Evolutionary conservation across 2,113 vertebrate genomes (phyloP), one percentile per base, ranked within the genome.

Genomic region (Ramphastos sulfuratus): DNA sequence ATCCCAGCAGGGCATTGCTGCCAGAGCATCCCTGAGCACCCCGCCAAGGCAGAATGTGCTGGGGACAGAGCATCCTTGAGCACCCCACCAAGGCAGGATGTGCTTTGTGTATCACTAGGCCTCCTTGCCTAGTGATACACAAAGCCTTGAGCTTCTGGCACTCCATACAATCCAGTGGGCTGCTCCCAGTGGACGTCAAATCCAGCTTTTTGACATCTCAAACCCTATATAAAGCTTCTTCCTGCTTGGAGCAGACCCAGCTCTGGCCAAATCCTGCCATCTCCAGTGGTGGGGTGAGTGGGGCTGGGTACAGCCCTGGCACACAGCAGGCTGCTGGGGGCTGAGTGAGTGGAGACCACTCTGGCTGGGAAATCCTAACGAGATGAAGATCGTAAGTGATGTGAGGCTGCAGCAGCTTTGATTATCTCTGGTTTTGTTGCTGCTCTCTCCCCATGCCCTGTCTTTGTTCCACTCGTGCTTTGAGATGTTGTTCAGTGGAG

Each of bases 391-490:
- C 3, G 3, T 55, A 59, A 73, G 71, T 31, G 64, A 90, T 83
- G 50, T 58, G 61, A 92, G 61, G 66, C 72, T 89, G 85, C 48
- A 64, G 85, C 31, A 33, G 83, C 92, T 95, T 93, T 95, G 82
- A 94, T 96, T 89, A 93, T 76, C 67, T 81, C 86, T n/a, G 37
- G 81, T n/a, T 94, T 91, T 90, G 84, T 84, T 87, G 71, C 55
- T 75, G 31, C 59, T 91, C 44, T 72, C 35, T 37, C 6, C 10
- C 61, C 2, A 3, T 89, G 85, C 90, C 83, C 93, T 85, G 77
- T 55, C 88, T 85, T 94, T 88, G 75, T 94, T 93, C 69, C 70
- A 48, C 63, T 60, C 2, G 0, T 82, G 69, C 84, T 89, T 42
- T 1, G 66, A 83, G 85, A 81, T 70, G n/a, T 82, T 92, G 52